A percentile compares a stretch with the other conserved stretches of the same genome.
Conservation (phyloP, 2,888 invertebrate genomes). For the Spisula subtruncata region DNA sequence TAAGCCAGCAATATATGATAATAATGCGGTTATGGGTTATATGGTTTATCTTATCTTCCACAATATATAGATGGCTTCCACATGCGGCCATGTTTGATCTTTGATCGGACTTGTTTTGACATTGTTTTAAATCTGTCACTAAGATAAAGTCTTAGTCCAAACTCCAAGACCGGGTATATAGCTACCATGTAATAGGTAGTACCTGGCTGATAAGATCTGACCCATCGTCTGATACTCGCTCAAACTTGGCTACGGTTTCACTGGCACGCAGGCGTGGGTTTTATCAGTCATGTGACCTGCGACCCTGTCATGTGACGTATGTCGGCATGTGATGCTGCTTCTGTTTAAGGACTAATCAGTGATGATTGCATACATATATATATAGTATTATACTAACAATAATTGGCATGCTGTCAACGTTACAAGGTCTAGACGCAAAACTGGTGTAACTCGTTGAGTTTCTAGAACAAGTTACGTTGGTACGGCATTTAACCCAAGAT, state of each 20-base stretch:
- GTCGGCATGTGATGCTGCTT: constrained; percentile 50
- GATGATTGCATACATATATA: constrained; percentile 29
- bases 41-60: constrained; percentile 3
- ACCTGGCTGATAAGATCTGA: constrained; percentile 23
- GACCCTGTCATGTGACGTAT: constrained; percentile 3
- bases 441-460: no score
- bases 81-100: background rate
- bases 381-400: constrained; percentile 28
- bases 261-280: background rate
- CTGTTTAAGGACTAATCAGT: constrained; percentile 43
- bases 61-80: background rate
- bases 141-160: constrained; percentile 17
- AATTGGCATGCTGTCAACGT: constrained; percentile 53
- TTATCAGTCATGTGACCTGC: constrained; percentile 17
- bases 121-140: constrained; percentile 22
- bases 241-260: constrained; percentile 6
- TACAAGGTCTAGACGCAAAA: background rate
- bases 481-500: no score
- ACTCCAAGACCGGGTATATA: constrained; percentile 18
- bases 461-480: no score
- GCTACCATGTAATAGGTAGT: constrained; percentile 15
- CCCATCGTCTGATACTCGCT: background rate
- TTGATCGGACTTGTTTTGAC: constrained; percentile 14
- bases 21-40: background rate
- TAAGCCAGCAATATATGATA: no score